Percentiles rank a stretch among this genome's conserved stretches.
Evolutionary conservation across 2,888 invertebrate genomes (phyloP).

Genomic region (Hirtodrosophila confusa): DNA sequence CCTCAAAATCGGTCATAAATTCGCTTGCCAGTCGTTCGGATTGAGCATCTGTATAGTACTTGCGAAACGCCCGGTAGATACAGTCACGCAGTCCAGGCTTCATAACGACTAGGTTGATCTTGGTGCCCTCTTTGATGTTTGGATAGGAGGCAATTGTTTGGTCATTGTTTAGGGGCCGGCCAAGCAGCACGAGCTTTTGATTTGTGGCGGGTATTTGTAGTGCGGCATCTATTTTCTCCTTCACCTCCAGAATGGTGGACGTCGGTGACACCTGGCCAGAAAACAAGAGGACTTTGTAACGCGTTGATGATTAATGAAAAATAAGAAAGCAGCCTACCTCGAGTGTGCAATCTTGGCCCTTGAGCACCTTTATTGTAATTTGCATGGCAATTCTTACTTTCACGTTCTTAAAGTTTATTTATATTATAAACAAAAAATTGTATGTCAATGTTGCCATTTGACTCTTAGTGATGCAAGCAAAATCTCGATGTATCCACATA

Average conservation of each 20-base stretch:
- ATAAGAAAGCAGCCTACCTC: constrained; percentile 85
- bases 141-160: constrained; percentile 89
- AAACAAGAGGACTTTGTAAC: neutral
- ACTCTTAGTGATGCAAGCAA: constrained; percentile 31
- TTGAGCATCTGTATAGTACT: constrained; percentile 87
- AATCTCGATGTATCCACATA: constrained; percentile 24
- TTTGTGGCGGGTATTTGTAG: constrained; percentile 88
- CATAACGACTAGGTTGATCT: constrained; percentile 89
- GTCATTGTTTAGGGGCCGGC: constrained; percentile 89
- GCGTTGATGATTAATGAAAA: too few species aligned
- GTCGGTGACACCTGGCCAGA: constrained; percentile 85
- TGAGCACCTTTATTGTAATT: constrained; percentile 89
- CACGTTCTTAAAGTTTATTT: constrained; percentile 17
- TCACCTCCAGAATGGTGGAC: constrained; percentile 88
- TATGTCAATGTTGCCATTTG: constrained; percentile 47
- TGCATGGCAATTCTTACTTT: constrained; percentile 86
- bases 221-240: constrained; percentile 87
- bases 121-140: constrained; percentile 90
- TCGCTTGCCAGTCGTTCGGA: constrained; percentile 84
- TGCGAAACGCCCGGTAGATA: constrained; percentile 84
- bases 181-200: constrained; percentile 89
- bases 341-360: constrained; percentile 89
- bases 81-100: constrained; percentile 88
- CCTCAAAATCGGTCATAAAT: constrained; percentile 83
- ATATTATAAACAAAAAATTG: constrained; percentile 49